Conservation (phyloP, 1,140 invertebrate genomes). For the Calosoma granatense region DNA sequence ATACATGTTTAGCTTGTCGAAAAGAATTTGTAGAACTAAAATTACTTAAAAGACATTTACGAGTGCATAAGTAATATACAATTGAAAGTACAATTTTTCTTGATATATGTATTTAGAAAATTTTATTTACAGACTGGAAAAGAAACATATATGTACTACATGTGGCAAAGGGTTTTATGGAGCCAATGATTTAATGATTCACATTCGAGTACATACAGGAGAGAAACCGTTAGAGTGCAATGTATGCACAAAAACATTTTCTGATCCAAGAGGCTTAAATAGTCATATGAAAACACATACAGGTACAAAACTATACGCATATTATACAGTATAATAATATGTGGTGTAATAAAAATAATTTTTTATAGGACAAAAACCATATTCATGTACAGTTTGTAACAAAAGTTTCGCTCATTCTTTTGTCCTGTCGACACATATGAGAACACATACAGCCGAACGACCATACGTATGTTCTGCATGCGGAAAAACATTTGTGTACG, state of each 20-base stretch:
- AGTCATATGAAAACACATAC: constrained; percentile 41
- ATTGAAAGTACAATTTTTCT: constrained; percentile 10
- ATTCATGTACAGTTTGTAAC: constrained; percentile 44
- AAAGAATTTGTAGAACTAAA: constrained; percentile 25
- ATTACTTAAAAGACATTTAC: constrained; percentile 26
- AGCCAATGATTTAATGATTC: constrained; percentile 41
- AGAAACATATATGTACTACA: constrained; percentile 15
- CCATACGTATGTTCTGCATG: constrained; percentile 50
- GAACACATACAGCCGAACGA: constrained; percentile 55
- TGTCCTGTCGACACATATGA: constrained; percentile 47
- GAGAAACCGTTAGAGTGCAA: constrained; percentile 49
- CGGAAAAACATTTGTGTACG: constrained; percentile 53
- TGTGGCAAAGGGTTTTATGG: constrained; percentile 24
- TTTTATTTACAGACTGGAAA: constrained; percentile 13
- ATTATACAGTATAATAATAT: constrained; percentile 1
- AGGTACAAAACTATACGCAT: constrained; percentile 9
- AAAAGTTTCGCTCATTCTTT: constrained; percentile 47
- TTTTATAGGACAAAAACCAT: constrained; percentile 34
- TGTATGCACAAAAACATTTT: constrained; percentile 23
- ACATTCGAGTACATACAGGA: constrained; percentile 55
- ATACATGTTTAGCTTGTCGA: constrained; percentile 25
- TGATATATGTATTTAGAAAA: constrained; percentile 15
- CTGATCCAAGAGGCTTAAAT: constrained; percentile 30
- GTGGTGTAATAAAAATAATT: not conserved
- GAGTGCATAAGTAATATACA: constrained; percentile 21